phyloP scores from a whole-genome alignment of 2,113 vertebrate species.

The Myocastor coypus region DNA sequence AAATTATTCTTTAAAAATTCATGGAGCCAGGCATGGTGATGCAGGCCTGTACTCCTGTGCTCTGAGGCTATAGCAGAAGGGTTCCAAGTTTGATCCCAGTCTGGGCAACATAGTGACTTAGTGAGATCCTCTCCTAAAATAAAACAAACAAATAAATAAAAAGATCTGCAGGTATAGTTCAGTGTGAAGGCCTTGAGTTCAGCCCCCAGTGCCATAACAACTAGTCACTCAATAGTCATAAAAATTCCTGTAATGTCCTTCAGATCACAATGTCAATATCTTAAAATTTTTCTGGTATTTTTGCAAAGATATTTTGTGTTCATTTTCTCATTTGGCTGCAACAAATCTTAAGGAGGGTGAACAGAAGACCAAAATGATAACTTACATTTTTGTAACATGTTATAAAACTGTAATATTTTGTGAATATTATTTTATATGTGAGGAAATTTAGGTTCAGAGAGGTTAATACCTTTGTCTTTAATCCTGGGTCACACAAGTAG shows the following conservation, averaged over 20 bases:
- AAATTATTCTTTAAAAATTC: not conserved
- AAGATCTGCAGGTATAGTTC: not conserved
- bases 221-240: not conserved
- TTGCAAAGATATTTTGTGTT: not conserved
- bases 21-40: not conserved
- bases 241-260: not conserved
- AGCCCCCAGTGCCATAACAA: not conserved
- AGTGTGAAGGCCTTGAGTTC: not conserved
- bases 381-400: not conserved
- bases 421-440: not conserved
- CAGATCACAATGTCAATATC: not conserved
- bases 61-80: not conserved
- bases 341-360: not conserved
- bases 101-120: not conserved
- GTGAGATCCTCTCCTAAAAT: not conserved
- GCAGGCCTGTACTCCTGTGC: not conserved
- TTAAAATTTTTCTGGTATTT: constrained; percentile 33
- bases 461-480: not conserved
- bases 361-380: not conserved
- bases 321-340: constrained; percentile 29
- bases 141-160: not conserved
- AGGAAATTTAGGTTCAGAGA: constrained; percentile 13
- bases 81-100: not conserved
- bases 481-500: not conserved
- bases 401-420: constrained; percentile 6